phyloP scores from a whole-genome alignment of 2,888 invertebrate species.

The Drosophila pseudotalamancana region DNA sequence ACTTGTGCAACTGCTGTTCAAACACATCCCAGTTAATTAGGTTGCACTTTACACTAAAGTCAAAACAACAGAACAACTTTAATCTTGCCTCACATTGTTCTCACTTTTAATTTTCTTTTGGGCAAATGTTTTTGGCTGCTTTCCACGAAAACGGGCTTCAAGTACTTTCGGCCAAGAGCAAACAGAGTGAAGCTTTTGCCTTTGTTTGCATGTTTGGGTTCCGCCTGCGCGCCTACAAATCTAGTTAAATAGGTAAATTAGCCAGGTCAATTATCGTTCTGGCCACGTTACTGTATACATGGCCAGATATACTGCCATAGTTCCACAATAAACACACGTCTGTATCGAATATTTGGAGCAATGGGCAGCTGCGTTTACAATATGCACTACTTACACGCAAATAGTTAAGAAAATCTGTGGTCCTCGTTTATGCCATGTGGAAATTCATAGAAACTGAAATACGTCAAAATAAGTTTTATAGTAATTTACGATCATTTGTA shows the following conservation, averaged over 20 bases:
- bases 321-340: background rate
- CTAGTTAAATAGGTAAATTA: slow-evolving; percentile 75
- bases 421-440: slow-evolving; percentile 29
- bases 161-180: slow-evolving; percentile 18
- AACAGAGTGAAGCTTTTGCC: slow-evolving; percentile 42
- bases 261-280: slow-evolving; percentile 65
- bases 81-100: slow-evolving; percentile 22
- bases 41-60: slow-evolving; percentile 61
- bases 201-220: slow-evolving; percentile 63
- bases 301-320: slow-evolving; percentile 39
- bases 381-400: slow-evolving; percentile 48
- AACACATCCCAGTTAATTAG: slow-evolving; percentile 32
- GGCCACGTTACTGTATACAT: slow-evolving; percentile 15
- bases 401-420: background rate
- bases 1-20: slow-evolving; percentile 20
- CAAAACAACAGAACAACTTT: slow-evolving; percentile 24
- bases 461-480: too few species aligned
- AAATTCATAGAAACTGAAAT: background rate
- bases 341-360: slow-evolving; percentile 31
- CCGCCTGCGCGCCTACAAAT: slow-evolving; percentile 46
- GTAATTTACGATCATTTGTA: too few species aligned
- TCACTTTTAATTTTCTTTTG: background rate
- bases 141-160: slow-evolving; percentile 60
- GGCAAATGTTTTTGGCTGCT: slow-evolving; percentile 28
- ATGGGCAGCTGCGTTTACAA: slow-evolving; percentile 33